Conservation (phyloP, 2,888 invertebrate species). For the Microctonus hyperodae region DNA sequence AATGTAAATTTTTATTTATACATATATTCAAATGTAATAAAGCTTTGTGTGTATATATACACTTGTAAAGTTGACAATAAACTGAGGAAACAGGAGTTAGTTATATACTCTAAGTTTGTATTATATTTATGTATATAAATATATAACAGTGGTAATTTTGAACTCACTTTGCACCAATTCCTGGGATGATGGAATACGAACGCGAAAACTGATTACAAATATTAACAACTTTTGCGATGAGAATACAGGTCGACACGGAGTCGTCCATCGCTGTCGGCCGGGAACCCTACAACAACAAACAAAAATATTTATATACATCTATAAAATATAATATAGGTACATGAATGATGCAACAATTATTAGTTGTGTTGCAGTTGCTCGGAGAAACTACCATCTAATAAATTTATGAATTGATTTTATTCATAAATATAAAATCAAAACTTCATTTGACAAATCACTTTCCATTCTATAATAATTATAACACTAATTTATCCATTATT, state of each 20-base stretch:
- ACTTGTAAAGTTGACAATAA: neutral
- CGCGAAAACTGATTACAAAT: conserved; percentile 39
- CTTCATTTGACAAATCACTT: no score
- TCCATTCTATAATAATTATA: no score
- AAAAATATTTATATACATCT: neutral
- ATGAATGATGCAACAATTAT: no score
- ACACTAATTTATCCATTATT: no score
- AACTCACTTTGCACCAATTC: conserved; percentile 4
- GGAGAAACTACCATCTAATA: no score
- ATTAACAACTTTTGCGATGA: conserved; percentile 35
- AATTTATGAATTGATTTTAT: no score
- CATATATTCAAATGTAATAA: no score
- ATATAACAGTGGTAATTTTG: conserved; percentile 11
- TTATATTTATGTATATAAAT: conserved; percentile 4
- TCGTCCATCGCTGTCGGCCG: neutral
- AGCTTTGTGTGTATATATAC: no score
- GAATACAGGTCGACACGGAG: conserved; percentile 15
- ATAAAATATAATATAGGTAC: no score
- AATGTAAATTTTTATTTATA: no score
- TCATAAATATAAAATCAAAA: no score
- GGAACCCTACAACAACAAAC: conserved; percentile 16
- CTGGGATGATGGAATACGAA: conserved; percentile 26
- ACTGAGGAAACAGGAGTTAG: neutral
- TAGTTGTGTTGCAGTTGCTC: no score
- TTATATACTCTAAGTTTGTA: neutral